These are phyloP conservation scores for Myiotriccus ornatus DNA, from an alignment of 2,797 vertebrate species.

Conservation along the genomic window DNA sequence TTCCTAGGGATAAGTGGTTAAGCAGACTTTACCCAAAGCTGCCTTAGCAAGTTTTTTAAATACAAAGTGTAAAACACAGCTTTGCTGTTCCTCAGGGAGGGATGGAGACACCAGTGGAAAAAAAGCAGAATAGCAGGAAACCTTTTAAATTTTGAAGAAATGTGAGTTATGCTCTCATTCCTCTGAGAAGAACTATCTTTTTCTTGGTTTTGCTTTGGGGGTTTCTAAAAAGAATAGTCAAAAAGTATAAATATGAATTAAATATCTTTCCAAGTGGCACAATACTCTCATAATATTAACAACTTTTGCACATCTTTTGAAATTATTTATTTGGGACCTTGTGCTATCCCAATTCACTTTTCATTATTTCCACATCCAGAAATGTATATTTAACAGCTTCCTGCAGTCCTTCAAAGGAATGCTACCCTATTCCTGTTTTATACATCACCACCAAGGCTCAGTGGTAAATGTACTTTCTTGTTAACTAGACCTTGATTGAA, in stretches of 20 bases:
- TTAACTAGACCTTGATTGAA: background rate
- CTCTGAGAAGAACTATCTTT: background rate
- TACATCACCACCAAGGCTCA: background rate
- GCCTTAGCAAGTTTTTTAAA: background rate
- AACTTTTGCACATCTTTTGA: background rate
- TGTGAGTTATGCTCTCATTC: background rate
- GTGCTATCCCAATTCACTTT: background rate
- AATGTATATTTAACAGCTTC: background rate
- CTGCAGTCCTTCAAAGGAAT: background rate
- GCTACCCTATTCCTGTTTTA: background rate
- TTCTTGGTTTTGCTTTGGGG: background rate
- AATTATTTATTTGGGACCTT: background rate
- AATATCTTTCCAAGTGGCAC: background rate
- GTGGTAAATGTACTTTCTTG: background rate
- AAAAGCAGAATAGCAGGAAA: background rate
- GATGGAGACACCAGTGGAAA: fast-evolving
- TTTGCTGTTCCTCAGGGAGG: background rate
- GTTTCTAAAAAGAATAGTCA: background rate
- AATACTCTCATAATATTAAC: background rate
- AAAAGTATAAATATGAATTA: background rate
- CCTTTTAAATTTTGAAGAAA: background rate
- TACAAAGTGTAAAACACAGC: background rate
- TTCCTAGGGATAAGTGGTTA: background rate
- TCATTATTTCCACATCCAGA: background rate
- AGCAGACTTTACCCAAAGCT: background rate